These are phyloP conservation scores for Melieria omissa DNA, from an alignment of 2,888 invertebrate genomes.

Conservation along the genomic window DNA sequence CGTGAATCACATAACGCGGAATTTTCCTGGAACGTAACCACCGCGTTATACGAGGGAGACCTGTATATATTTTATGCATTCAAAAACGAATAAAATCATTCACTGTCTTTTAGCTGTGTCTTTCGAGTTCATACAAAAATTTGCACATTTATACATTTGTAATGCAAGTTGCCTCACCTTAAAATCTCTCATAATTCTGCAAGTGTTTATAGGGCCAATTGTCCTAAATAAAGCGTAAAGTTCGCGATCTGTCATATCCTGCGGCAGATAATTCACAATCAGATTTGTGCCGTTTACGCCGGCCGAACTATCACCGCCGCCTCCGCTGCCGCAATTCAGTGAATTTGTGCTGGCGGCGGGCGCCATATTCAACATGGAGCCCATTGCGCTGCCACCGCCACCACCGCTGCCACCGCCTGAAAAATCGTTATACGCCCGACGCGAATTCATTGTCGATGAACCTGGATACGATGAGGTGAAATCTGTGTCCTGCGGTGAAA, in stretches of 20 bases:
- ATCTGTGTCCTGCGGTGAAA: constrained; percentile 68
- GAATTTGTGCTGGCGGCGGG: constrained; percentile 57
- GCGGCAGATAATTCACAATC: constrained; percentile 95
- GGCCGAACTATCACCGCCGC: constrained; percentile 49
- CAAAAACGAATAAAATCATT: no score
- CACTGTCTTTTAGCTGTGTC: no score
- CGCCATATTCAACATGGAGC: constrained; percentile 59
- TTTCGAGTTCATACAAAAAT: no score
- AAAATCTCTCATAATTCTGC: constrained; percentile 91
- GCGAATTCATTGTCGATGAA: constrained; percentile 59
- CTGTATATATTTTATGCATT: no score
- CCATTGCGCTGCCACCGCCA: constrained; percentile 51
- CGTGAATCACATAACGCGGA: no score
- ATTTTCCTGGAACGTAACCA: no score
- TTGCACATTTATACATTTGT: no score
- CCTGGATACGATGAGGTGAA: constrained; percentile 66
- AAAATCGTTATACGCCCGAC: constrained; percentile 66
- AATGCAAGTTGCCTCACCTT: constrained; percentile 70
- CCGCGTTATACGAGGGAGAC: no score
- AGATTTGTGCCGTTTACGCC: constrained; percentile 77
- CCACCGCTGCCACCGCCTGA: constrained; percentile 51
- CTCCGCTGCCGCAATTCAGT: constrained; percentile 53
- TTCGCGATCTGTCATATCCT: constrained; percentile 92
- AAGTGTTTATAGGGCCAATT: constrained; percentile 89
- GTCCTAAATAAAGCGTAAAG: constrained; percentile 88